Conservation (phyloP, 2,113 vertebrate genomes). For the Ameiurus melas region DNA sequence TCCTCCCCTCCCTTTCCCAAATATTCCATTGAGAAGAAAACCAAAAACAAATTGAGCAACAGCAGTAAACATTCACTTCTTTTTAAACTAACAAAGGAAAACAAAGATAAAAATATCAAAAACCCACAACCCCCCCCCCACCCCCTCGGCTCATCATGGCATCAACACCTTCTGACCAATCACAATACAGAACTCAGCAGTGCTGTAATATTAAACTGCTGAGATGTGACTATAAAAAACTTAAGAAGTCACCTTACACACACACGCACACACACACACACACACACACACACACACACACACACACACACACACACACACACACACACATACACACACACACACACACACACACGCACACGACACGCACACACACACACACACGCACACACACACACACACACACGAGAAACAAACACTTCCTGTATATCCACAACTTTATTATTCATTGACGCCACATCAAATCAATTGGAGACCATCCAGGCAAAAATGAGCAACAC, state of each 20-base stretch:
- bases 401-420: background rate
- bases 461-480: background rate
- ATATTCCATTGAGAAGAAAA: no score
- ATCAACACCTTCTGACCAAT: background rate
- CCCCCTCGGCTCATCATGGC: no score
- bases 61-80: no score
- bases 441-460: background rate
- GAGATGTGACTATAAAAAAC: background rate
- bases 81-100: no score
- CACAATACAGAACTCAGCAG: background rate
- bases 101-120: no score
- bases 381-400: background rate
- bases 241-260: background rate
- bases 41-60: no score
- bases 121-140: no score
- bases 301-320: background rate
- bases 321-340: no score
- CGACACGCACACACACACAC: no score
- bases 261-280: background rate
- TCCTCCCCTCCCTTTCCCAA: no score
- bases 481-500: conserved; percentile 2
- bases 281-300: background rate
- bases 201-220: background rate
- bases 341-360: background rate
- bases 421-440: background rate